phyloP scores from a whole-genome alignment of 2,888 invertebrate genomes.

The Drepanosiphum platanoidis region DNA sequence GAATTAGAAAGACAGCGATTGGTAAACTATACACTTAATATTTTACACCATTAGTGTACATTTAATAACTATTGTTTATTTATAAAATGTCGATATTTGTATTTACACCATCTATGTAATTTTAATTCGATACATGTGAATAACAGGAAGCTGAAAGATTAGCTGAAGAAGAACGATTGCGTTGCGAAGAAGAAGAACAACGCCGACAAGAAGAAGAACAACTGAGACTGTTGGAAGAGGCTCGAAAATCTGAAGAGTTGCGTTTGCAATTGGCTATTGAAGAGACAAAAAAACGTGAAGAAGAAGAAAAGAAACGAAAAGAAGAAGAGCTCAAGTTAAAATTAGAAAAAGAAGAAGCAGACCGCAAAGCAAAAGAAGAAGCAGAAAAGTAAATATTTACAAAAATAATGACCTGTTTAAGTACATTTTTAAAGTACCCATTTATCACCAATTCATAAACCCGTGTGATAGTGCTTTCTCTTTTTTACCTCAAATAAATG shows the following conservation, averaged over 20 bases:
- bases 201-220: conserved; percentile 84
- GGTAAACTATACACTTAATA: conserved; percentile 67
- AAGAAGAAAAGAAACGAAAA: conserved; percentile 79
- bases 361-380: conserved; percentile 83
- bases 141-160: conserved; percentile 77
- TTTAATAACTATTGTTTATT: not conserved
- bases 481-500: not conserved
- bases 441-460: not conserved
- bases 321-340: conserved; percentile 75
- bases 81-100: not conserved
- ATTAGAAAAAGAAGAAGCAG: conserved; percentile 79
- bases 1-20: conserved; percentile 79
- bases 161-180: conserved; percentile 77
- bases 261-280: conserved; percentile 84
- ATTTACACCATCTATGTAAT: conserved; percentile 20
- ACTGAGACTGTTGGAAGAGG: conserved; percentile 79
- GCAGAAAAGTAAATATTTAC: conserved; percentile 74
- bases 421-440: not conserved
- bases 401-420: not conserved
- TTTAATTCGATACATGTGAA: conserved; percentile 5
- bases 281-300: conserved; percentile 80
- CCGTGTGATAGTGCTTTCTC: not conserved
- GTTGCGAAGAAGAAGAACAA: conserved; percentile 85
- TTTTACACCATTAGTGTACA: not conserved
- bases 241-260: conserved; percentile 84